phyloP scores from a whole-genome alignment of 2,113 vertebrate genomes.

The Puma concolor region DNA sequence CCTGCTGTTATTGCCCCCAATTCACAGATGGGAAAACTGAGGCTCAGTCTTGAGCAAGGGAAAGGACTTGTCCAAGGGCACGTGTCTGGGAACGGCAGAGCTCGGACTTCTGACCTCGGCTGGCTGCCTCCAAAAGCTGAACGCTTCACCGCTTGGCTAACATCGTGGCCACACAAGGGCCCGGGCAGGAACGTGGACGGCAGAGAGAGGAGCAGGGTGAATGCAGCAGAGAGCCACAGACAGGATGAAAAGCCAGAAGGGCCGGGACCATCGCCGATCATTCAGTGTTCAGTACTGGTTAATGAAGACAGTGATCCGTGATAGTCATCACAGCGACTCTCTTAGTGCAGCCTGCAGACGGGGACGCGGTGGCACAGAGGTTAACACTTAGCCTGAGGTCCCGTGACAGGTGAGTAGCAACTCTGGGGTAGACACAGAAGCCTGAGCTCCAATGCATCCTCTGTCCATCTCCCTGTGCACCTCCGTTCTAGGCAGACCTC shows the following conservation, averaged over 20 bases:
- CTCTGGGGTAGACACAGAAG: not conserved
- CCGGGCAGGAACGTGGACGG: not conserved
- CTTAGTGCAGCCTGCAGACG: not conserved
- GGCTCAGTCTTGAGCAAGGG: not conserved
- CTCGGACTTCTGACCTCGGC: not conserved
- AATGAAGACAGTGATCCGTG: not conserved
- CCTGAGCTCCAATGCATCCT: not conserved
- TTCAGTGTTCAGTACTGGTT: not conserved
- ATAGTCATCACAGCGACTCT: not conserved
- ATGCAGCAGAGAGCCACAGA: not conserved
- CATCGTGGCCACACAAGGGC: not conserved
- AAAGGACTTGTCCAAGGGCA: not conserved
- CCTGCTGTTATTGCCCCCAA: not conserved
- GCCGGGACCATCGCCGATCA: rapidly evolving
- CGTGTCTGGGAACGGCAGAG: not conserved
- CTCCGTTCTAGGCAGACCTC: not conserved
- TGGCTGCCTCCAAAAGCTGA: not conserved
- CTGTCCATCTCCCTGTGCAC: not conserved
- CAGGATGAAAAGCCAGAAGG: not conserved
- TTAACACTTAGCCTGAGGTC: not conserved
- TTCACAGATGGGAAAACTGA: not conserved
- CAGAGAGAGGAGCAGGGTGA: not conserved
- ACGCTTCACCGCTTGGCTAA: not conserved
- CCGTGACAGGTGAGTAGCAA: rapidly evolving
- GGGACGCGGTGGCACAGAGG: not conserved